Percentiles rank a stretch among this genome's conserved stretches.
phyloP scores from a whole-genome alignment of 2,113 vertebrate species.

The Sisor rabdophorus region DNA sequence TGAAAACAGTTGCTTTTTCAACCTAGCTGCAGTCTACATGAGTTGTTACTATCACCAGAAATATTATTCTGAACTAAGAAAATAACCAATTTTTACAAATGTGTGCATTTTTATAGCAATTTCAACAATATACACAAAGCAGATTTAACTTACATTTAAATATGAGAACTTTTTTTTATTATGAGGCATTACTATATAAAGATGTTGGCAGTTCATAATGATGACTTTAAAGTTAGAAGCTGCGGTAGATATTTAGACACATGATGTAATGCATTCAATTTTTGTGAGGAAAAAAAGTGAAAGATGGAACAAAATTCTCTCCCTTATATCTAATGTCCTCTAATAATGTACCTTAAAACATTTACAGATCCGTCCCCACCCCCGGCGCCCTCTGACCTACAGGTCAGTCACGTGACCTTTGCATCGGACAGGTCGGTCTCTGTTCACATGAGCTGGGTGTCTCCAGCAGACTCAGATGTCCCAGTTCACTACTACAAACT shows the following conservation, averaged over 20 bases:
- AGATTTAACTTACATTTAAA: neutral
- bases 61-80: neutral
- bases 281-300: too few relatives aligned
- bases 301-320: neutral
- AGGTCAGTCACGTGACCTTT: conserved; percentile 73
- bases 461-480: conserved; percentile 76
- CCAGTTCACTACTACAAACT: conserved; percentile 88
- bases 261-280: neutral
- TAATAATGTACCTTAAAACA: neutral
- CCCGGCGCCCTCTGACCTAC: conserved; percentile 75
- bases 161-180: neutral
- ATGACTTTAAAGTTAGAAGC: neutral
- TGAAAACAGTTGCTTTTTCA: neutral
- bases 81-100: neutral
- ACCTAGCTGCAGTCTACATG: neutral
- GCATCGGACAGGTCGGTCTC: conserved; percentile 68
- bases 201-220: neutral
- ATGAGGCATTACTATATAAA: neutral
- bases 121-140: conserved; percentile 11
- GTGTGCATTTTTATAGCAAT: neutral
- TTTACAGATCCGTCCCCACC: conserved; percentile 79
- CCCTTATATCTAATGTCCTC: neutral
- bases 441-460: conserved; percentile 73
- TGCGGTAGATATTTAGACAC: neutral
- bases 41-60: too few relatives aligned